Base-by-base conservation (phyloP, 2,113 vertebrate species). In the Eupsittula cactorum region DNA sequence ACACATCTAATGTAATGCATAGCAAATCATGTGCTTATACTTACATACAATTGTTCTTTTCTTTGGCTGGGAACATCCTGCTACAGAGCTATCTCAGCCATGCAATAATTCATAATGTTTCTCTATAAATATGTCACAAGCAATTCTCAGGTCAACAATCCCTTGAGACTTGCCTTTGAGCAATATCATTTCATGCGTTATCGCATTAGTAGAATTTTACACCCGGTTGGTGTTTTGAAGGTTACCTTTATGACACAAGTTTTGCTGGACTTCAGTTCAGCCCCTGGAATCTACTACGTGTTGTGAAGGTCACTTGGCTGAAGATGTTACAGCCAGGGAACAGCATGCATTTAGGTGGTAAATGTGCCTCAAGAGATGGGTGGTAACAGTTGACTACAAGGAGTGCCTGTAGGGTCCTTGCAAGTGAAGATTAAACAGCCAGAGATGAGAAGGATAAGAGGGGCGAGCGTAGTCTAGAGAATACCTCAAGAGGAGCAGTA, bases 101-200 rank as follows among this genome's bases (percentile, higher is more conserved):
- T 64, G 68, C 86, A 71, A 16, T 84, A 86, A 78, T 79, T 90
- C 49, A 68, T 75, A 33, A 23, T 13, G 16, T 70, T 92, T 88
- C 53, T 59, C 50, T 70, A 64, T 74, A 90, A 90, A 88, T 77
- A 41, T 46, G 50, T 69, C 28, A 37, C 69, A 85, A 79, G 83
- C 41, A 67, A 67, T 86, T 81, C 57, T 69, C 52, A 73, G 65
- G 88, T 92, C 83, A 92, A 11, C 55, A 86, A 10, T 88, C 65
- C 19, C 27, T 52, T 47, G n/a, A 81, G 78, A 76, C 1, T 0
- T 71, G 21, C 69, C 52, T 75, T 74, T 64, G 33, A 84, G 57
- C 46, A 73, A 21, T 68, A 52, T 10, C 12, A 31, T 80, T 86
- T 78, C 27, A 55, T 70, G 31, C 2, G 1, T 81, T 93, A 82